Conservation (phyloP, 2,888 invertebrate species). For the Notodromas monacha region DNA sequence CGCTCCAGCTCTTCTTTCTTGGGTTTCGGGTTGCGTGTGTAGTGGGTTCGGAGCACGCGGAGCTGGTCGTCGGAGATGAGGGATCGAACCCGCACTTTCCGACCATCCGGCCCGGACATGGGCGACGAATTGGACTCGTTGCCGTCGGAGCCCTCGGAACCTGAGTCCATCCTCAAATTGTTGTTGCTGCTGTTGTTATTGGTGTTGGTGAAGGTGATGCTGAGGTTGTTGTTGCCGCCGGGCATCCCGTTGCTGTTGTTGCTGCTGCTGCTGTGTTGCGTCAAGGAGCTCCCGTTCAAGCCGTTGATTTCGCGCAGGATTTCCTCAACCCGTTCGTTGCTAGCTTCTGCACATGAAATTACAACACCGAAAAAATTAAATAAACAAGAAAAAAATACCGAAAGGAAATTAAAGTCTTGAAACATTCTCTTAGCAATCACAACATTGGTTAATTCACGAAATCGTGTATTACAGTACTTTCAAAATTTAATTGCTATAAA, state of each 20-base stretch:
- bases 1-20: slow-evolving; percentile 67
- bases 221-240: slow-evolving; percentile 14
- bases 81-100: slow-evolving; percentile 39
- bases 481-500: no score
- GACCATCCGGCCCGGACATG: no score
- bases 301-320: slow-evolving; percentile 8
- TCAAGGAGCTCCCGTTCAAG: no score
- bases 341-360: slow-evolving; percentile 9
- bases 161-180: slow-evolving; percentile 13
- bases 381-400: no score
- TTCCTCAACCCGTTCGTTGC: slow-evolving; percentile 9
- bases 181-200: slow-evolving; percentile 18
- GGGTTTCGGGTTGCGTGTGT: slow-evolving; percentile 60
- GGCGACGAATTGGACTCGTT: no score
- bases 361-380: no score
- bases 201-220: slow-evolving; percentile 13
- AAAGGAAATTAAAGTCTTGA: no score
- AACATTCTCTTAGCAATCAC: no score
- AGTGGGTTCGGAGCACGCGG: slow-evolving; percentile 53
- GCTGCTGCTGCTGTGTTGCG: no score
- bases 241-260: background rate
- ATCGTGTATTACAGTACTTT: no score
- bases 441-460: no score
- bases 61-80: slow-evolving; percentile 80
- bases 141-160: slow-evolving; percentile 11